Evolutionary conservation across 2,888 invertebrate genomes (phyloP).

Genomic region (Agrotis clavis): DNA sequence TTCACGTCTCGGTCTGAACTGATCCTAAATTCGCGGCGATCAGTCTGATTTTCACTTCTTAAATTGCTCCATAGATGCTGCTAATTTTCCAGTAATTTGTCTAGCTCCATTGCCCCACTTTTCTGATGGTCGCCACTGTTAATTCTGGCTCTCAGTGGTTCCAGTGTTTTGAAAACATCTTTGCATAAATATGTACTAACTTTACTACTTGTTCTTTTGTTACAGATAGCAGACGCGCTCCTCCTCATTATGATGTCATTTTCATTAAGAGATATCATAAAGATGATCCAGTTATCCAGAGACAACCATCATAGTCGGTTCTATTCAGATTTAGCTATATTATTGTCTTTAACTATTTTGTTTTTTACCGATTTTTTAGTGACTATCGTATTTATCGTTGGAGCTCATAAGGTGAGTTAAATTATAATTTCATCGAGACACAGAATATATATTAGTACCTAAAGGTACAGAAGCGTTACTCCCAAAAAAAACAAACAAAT

Average conservation of each 20-base stretch:
- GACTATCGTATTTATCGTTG: constrained; percentile 35
- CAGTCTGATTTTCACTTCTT: too few relatives aligned
- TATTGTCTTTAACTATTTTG: background rate
- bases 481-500: too few relatives aligned
- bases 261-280: rapidly evolving
- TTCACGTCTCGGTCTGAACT: too few relatives aligned
- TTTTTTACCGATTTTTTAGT: constrained; percentile 15
- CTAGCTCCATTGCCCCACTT: too few relatives aligned
- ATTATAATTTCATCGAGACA: background rate
- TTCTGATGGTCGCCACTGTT: too few relatives aligned
- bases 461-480: too few relatives aligned
- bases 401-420: constrained; percentile 35
- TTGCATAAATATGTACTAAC: background rate
- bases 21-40: too few relatives aligned
- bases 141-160: too few relatives aligned
- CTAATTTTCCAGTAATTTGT: too few relatives aligned
- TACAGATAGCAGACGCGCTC: constrained; percentile 14
- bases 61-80: too few relatives aligned
- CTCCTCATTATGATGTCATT: background rate
- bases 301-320: rapidly evolving
- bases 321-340: background rate
- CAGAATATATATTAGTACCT: too few relatives aligned
- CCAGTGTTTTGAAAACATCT: too few relatives aligned
- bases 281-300: rapidly evolving
- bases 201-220: background rate